A percentile compares a stretch with the other conserved stretches of the same genome.
Conservation (phyloP, 2,888 invertebrate species). For the Nomada hirtipes region DNA sequence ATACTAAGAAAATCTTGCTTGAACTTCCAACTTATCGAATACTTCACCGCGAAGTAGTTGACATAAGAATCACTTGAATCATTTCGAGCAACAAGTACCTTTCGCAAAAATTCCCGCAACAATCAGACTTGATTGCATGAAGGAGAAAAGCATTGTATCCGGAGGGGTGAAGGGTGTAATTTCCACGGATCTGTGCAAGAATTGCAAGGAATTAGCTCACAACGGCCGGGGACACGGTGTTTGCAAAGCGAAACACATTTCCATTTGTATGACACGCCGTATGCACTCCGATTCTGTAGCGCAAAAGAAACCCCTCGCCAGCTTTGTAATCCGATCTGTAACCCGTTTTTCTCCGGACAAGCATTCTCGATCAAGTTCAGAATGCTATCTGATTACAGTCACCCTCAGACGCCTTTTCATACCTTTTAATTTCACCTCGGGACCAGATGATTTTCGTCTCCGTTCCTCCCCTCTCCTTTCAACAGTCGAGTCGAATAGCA, state of each 20-base stretch:
- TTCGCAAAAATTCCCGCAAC: neutral
- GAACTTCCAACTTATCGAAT: neutral
- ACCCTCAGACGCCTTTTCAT: conserved; percentile 47
- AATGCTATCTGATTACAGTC: conserved; percentile 60
- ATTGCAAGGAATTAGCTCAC: conserved; percentile 32
- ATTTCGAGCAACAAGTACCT: neutral
- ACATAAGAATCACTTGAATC: neutral
- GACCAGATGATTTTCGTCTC: neutral
- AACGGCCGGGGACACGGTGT: conserved; percentile 3
- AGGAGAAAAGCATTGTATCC: conserved; percentile 12
- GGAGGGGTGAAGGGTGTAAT: conserved; percentile 1
- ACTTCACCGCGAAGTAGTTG: neutral
- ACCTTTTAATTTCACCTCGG: conserved; percentile 33
- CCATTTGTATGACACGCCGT: conserved; percentile 47
- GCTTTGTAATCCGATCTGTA: conserved; percentile 54
- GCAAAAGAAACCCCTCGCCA: conserved; percentile 28
- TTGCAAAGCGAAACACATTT: conserved; percentile 39
- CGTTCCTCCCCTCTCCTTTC: neutral
- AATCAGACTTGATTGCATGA: conserved; percentile 22
- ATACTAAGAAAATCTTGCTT: neutral
- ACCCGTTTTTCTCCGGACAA: conserved; percentile 50
- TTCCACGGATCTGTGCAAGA: conserved; percentile 21
- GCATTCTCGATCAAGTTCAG: conserved; percentile 53
- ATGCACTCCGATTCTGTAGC: conserved; percentile 24
- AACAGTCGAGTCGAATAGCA: neutral